Evolutionary conservation across 1,140 invertebrate genomes (phyloP).

Genomic region (Lepidurus apus): DNA sequence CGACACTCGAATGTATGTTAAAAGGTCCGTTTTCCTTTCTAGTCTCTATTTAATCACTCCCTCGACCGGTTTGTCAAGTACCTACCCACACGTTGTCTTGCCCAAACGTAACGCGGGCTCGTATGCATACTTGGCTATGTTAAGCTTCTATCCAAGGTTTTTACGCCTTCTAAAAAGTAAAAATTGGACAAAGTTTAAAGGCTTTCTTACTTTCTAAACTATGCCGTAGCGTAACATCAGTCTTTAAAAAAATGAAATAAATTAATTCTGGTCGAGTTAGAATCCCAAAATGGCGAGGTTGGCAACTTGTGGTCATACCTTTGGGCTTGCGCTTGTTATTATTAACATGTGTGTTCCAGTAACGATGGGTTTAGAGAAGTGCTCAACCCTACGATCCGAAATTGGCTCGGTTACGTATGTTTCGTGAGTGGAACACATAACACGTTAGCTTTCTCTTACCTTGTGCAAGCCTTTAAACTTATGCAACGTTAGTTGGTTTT

Average conservation of each 20-base stretch:
- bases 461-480: too few species aligned
- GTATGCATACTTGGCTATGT: neutral
- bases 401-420: neutral
- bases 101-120: neutral
- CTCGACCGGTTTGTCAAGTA: neutral
- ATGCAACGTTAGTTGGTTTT: neutral
- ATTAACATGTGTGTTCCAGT: neutral
- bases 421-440: neutral
- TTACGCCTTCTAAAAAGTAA: too few species aligned
- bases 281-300: too few species aligned
- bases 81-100: neutral
- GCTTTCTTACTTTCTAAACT: too few species aligned
- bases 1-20: neutral
- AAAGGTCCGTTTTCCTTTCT: neutral
- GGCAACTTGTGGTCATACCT: too few species aligned
- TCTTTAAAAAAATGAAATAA: too few species aligned
- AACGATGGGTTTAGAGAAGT: neutral
- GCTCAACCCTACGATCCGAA: neutral
- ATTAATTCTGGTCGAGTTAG: too few species aligned
- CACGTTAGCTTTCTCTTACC: slow-evolving; percentile 9
- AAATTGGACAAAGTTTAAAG: too few species aligned
- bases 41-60: neutral
- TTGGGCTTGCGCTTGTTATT: neutral
- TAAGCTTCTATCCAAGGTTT: too few species aligned
- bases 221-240: too few species aligned